Percentiles rank a stretch among this genome's conserved stretches.
Conservation (phyloP, 2,888 invertebrate genomes). For the Rhyacophila evoluta region DNA sequence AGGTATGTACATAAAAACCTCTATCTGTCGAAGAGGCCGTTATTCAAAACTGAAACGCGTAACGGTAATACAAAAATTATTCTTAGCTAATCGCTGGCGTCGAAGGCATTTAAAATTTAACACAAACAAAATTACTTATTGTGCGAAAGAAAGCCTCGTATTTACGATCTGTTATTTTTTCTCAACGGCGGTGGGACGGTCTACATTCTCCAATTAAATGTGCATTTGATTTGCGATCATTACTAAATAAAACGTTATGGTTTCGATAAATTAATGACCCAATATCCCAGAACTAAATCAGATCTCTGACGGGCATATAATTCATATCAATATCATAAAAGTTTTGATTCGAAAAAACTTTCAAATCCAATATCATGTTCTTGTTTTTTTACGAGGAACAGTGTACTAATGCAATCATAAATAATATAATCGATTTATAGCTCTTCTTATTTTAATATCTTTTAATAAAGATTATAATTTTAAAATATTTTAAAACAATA, state of each 20-base stretch:
- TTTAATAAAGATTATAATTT: no score
- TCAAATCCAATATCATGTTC: no score
- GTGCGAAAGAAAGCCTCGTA: neutral
- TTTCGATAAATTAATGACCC: neutral
- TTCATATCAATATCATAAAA: neutral
- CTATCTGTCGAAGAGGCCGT: neutral
- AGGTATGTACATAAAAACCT: neutral
- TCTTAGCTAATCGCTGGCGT: neutral
- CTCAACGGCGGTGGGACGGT: neutral
- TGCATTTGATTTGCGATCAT: neutral
- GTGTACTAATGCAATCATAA: no score
- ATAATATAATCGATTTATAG: no score
- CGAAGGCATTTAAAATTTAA: neutral
- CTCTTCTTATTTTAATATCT: no score
- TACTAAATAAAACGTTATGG: neutral
- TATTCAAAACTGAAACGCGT: neutral
- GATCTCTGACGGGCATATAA: neutral
- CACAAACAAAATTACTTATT: neutral
- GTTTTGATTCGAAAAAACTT: neutral
- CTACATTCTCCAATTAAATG: conserved; percentile 1
- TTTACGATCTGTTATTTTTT: neutral
- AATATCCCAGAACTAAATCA: neutral
- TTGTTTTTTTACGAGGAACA: no score
- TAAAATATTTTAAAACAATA: no score
- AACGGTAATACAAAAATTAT: neutral